Conservation (phyloP, 1,140 invertebrate genomes). For the Rhynchophorus ferrugineus region DNA sequence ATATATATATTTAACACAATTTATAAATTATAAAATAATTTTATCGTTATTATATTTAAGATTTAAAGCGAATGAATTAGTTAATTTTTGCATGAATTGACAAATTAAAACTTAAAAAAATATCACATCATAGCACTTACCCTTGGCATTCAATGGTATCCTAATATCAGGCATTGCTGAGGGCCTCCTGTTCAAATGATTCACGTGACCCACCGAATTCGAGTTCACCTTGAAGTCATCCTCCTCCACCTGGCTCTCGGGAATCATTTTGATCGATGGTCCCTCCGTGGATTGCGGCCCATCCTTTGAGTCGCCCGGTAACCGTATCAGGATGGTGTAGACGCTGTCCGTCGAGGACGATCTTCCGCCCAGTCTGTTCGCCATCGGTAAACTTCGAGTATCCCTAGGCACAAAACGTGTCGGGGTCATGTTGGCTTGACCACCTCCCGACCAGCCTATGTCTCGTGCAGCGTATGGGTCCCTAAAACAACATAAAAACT, state of each 20-base stretch:
- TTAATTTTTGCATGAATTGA: too few species aligned
- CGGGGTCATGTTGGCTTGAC: conserved; percentile 36
- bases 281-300: conserved; percentile 42
- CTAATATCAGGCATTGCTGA: conserved; percentile 73
- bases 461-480: conserved; percentile 44
- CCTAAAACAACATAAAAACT: conserved; percentile 35
- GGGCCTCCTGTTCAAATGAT: conserved; percentile 54
- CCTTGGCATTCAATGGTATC: conserved; percentile 75
- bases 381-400: conserved; percentile 39
- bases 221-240: conserved; percentile 8
- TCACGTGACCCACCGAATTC: conserved; percentile 31
- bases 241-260: conserved; percentile 45
- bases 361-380: conserved; percentile 45
- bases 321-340: conserved; percentile 85
- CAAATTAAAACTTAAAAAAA: too few species aligned
- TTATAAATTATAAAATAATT: too few species aligned
- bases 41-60: too few species aligned
- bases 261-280: conserved; percentile 81
- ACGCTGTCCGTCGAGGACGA: conserved; percentile 67
- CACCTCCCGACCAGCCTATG: conserved; percentile 20
- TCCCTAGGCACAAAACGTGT: conserved; percentile 36
- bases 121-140: conserved; percentile 7
- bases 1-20: too few species aligned
- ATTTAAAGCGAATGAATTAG: too few species aligned
- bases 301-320: conserved; percentile 56